These are phyloP conservation scores for Phortica magna DNA, from an alignment of 2,888 invertebrate species.

Conservation along the genomic window DNA sequence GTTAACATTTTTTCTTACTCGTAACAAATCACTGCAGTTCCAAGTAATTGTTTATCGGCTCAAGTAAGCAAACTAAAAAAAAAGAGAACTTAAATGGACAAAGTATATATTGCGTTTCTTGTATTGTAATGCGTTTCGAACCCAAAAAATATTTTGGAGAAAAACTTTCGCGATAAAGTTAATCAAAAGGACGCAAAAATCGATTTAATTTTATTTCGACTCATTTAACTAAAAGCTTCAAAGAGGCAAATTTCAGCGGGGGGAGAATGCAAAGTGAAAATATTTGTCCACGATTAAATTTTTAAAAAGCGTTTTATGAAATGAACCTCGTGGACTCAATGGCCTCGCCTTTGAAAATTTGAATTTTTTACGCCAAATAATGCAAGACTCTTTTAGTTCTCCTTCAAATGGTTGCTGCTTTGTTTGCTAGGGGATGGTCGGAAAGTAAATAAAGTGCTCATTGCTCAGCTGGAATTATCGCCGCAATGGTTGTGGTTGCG, in stretches of 20 bases:
- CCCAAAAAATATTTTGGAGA: conserved; percentile 18
- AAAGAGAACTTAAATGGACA: not conserved
- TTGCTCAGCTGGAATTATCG: conserved; percentile 41
- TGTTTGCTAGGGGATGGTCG: conserved; percentile 43
- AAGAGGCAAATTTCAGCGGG: conserved; percentile 32
- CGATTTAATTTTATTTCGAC: conserved; percentile 75
- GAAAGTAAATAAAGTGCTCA: conserved; percentile 57
- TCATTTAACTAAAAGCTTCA: conserved; percentile 75
- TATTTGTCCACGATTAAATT: conserved; percentile 75
- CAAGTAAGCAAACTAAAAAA: too few species aligned
- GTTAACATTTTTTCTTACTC: not conserved
- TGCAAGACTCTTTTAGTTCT: not conserved
- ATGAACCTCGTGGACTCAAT: conserved; percentile 59
- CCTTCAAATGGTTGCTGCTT: conserved; percentile 23
- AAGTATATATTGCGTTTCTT: too few species aligned
- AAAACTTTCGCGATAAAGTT: conserved; percentile 62
- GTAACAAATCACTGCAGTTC: too few species aligned
- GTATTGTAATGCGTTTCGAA: not conserved
- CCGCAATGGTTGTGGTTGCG: conserved; percentile 14
- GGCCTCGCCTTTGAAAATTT: conserved; percentile 72
- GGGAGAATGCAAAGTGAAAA: conserved; percentile 64
- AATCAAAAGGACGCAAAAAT: conserved; percentile 61
- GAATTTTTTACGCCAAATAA: conserved; percentile 64
- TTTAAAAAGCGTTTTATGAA: conserved; percentile 67
- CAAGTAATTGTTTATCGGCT: too few species aligned